Conservation (phyloP, 2,797 vertebrate genomes). For the Calcarius lapponicus region DNA sequence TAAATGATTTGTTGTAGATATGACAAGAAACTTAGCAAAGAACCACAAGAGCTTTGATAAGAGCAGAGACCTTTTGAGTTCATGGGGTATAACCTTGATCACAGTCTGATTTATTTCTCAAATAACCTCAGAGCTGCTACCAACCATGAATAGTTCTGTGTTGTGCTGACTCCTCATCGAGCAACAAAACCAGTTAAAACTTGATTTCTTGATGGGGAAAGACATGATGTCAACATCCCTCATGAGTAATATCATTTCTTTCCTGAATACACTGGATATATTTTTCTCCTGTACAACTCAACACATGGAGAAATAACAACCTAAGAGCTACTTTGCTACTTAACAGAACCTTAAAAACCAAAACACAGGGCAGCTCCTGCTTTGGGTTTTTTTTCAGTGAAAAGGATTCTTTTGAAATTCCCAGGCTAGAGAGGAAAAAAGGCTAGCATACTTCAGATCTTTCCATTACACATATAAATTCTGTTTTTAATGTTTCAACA, state of each 20-base stretch:
- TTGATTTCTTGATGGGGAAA: not conserved
- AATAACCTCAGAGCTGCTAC: not conserved
- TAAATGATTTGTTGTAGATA: not conserved
- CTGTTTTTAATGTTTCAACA: conserved; percentile 64
- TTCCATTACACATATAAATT: conserved; percentile 75
- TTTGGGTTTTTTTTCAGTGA: not conserved
- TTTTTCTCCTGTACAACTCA: conserved; percentile 35
- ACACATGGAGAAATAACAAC: conserved; percentile 19
- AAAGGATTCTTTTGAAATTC: conserved; percentile 64
- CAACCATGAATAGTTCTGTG: not conserved
- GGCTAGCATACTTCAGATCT: conserved; percentile 66
- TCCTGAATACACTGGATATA: not conserved
- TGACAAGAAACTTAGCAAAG: not conserved
- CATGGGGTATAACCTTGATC: not conserved
- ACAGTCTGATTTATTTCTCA: not conserved
- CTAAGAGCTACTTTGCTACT: not conserved
- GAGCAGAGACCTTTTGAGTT: not conserved
- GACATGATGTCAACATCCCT: not conserved
- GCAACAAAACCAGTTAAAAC: conserved; percentile 33
- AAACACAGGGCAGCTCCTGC: not conserved
- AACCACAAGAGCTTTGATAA: not conserved
- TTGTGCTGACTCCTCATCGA: not conserved
- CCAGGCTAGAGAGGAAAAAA: conserved; percentile 60
- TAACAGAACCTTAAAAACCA: not conserved
- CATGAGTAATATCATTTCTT: conserved; percentile 1